Base-by-base conservation (phyloP, 2,113 vertebrate genomes). In the Verasper variegatus region DNA sequence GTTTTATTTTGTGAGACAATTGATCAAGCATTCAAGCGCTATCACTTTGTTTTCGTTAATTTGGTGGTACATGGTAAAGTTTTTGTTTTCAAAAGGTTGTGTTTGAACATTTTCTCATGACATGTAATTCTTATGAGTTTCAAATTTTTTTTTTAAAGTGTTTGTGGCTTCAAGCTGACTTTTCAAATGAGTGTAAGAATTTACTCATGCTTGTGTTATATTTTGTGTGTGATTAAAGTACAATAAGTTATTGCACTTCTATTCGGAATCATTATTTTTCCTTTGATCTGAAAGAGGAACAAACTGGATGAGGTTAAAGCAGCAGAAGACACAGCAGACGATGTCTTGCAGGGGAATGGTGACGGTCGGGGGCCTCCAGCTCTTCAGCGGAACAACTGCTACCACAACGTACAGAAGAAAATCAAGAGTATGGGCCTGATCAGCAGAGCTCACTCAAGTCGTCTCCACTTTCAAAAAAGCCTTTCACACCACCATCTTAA, bases 171-270 rank as follows among this genome's bases (percentile, higher is more conserved):
- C 71, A 91, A 93, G 91, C 89, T 71, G 37, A 91, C 75, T 83
- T 88, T 92, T 85, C 61, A 91, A 89, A 87, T 76, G 73, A 89
- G 68, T 80, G 78, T 88, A 80, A 84, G 71, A 75, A 86, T 88
- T 79, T 91, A 84, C 85, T 92, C 78, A 71, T 92, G 89, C 89
- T 90, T 86, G 87, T 90, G 88, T 87, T 88, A 56, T 54, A 27
- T 91, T 88, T 82, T 82, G 78, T 87, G 84, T 89, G 83, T 87
- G 78, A 92, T 88, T 92, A 92, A 93, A 93, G 84, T 86, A 76
- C 92, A 94, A 90, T 97, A 97, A 97, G 92, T 96, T 97, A 96
- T 96, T 97, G 95, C 94, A 95, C 92, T 94, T 95, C 62, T 68
- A 74, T 81, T 80, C 31, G 47, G 56, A 54, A 61, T 72, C 5